These are phyloP conservation scores for Ariolimax columbianus DNA, from an alignment of 2,888 invertebrate genomes.

Conservation along the genomic window DNA sequence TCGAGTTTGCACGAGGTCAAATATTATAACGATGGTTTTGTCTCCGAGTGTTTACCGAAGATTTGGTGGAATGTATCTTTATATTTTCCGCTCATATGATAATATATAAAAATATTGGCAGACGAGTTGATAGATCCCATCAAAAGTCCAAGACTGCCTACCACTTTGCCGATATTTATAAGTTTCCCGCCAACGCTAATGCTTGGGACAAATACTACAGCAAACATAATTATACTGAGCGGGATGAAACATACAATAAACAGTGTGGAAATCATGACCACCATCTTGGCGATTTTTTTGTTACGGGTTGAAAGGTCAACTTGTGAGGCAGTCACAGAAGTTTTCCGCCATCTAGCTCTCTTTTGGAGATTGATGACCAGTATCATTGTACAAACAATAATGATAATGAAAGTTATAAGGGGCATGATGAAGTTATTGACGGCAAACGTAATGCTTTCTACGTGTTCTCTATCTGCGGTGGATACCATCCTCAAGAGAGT, in stretches of 20 bases:
- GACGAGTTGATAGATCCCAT: background rate
- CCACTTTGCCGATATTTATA: background rate
- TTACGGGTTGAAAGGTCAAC: background rate
- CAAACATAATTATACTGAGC: background rate
- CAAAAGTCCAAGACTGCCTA: background rate
- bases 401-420: background rate
- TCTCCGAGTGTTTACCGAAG: background rate
- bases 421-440: background rate
- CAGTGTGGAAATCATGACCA: background rate
- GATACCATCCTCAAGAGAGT: background rate
- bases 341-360: background rate
- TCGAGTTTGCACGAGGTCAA: no score
- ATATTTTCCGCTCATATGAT: background rate
- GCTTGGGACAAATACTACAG: background rate
- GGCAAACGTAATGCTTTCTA: background rate
- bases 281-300: background rate
- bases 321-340: no score
- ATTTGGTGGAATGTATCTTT: background rate
- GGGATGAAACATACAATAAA: background rate
- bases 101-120: constrained; percentile 11
- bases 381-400: background rate
- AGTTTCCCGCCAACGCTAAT: background rate
- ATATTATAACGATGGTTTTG: no score
- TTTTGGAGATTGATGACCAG: background rate
- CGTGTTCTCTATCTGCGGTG: background rate